Base-by-base conservation (phyloP, 2,888 invertebrate species). In the Petrolisthes cinctipes region DNA sequence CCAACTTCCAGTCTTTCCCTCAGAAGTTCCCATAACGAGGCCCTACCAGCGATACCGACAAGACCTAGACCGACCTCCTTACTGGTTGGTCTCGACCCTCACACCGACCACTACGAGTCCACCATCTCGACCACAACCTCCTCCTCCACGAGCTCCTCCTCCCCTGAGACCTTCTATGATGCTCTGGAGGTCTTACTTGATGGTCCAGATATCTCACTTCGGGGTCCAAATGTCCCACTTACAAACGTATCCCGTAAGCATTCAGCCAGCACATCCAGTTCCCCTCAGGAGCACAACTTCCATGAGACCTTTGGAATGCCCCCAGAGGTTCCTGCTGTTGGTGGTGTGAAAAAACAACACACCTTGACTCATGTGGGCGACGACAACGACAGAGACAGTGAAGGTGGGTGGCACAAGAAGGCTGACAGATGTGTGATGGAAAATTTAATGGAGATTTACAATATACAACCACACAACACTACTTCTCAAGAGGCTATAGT, bases 141-240 rank as follows among this genome's bases (percentile, higher is more conserved):
- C 17, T n/a, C 76, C 37, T 61, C 61, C 37, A 76, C 54, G 1
- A 76, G 76, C 61, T 76, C 76, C n/a, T n/a, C n/a, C n/a, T 57
- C 75, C 37, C 83, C 75, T 4, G 83, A 83, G 17, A 54, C 37
- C 23, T 83, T 83, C 68, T 82, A 68, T 37, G 82, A 82, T 66
- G 82, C 68, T 23, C n/a, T 20, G 17, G 68, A 68, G 17, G 17
- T 71, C 3, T 20, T 71, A n/a, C 71, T 37, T 37, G 37, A 37
- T 37, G 37, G 37, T 37, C 37, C 37, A 37, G 2, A 37, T 2
- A 37, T 37, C 37, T 37, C 37, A 37, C 37, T 37, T 37, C 2
- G 37, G 37, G 37, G 37, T 37, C 37, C 37, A 37, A 37, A 37
- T 37, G 37, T 37, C 37, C 37, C 37, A 37, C 37, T 37, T 37